Percentiles rank a stretch among this genome's conserved stretches.
These are phyloP conservation scores for Tarsius wallacei DNA, from an alignment of 2,797 vertebrate species.

Conservation along the genomic window DNA sequence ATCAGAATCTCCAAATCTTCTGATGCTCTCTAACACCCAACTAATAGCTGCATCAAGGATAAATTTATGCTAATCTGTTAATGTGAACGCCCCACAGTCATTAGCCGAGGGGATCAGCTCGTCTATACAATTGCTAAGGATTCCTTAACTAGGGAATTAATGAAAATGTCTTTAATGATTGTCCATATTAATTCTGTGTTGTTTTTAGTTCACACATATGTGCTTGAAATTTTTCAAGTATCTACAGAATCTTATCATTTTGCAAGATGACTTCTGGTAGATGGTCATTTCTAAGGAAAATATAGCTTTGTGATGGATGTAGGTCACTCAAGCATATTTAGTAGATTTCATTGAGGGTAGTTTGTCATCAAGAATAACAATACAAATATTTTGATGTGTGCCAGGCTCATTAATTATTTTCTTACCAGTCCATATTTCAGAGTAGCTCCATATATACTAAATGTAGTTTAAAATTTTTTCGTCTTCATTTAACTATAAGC, in stretches of 20 bases:
- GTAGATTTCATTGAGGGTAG: neutral
- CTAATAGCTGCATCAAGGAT: slow-evolving; percentile 87
- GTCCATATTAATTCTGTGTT: slow-evolving; percentile 76
- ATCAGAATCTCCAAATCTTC: slow-evolving; percentile 80
- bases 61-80: slow-evolving; percentile 88
- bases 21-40: slow-evolving; percentile 59
- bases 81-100: slow-evolving; percentile 82
- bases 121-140: slow-evolving; percentile 82
- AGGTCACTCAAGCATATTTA: slow-evolving; percentile 67
- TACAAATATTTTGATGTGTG: slow-evolving; percentile 86
- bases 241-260: slow-evolving; percentile 70
- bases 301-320: slow-evolving; percentile 61
- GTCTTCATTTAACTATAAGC: slow-evolving; percentile 67
- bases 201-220: slow-evolving; percentile 76
- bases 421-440: slow-evolving; percentile 78
- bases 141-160: slow-evolving; percentile 87
- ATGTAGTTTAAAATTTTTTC: slow-evolving; percentile 55
- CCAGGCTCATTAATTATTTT: slow-evolving; percentile 81
- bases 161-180: slow-evolving; percentile 85
- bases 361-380: slow-evolving; percentile 78
- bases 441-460: slow-evolving; percentile 67
- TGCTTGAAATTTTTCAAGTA: slow-evolving; percentile 75
- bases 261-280: slow-evolving; percentile 80
- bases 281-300: slow-evolving; percentile 64
- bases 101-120: slow-evolving; percentile 85